A percentile compares a stretch with the other conserved stretches of the same genome.
Evolutionary conservation across 2,113 vertebrate genomes (phyloP).

Genomic region (Epinephelus lanceolatus): DNA sequence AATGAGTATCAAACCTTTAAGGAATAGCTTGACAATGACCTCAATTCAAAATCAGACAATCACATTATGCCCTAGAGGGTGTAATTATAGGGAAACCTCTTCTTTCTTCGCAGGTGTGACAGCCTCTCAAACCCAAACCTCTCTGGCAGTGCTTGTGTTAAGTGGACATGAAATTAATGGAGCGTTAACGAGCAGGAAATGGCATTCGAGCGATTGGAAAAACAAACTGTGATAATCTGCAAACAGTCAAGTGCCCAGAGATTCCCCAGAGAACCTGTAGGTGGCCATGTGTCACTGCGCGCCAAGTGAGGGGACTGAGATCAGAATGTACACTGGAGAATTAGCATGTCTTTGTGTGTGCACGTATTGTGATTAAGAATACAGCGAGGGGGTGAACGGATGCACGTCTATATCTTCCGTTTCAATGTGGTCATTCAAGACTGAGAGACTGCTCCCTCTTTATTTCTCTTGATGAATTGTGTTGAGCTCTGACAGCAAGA

Average conservation of each 20-base stretch:
- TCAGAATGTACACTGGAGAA: slow-evolving; percentile 33
- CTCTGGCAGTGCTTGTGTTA: slow-evolving; percentile 33
- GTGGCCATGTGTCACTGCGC: slow-evolving; percentile 54
- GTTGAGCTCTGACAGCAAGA: slow-evolving; percentile 17
- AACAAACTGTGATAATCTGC: slow-evolving; percentile 61
- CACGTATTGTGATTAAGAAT: slow-evolving; percentile 20
- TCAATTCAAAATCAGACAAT: slow-evolving; percentile 42
- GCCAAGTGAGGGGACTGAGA: slow-evolving; percentile 7
- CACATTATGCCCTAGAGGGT: slow-evolving; percentile 32
- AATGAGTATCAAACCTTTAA: slow-evolving; percentile 4
- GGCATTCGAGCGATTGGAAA: slow-evolving; percentile 55
- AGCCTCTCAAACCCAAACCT: slow-evolving; percentile 36
- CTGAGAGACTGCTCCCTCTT: slow-evolving; percentile 10
- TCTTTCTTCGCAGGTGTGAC: slow-evolving; percentile 46
- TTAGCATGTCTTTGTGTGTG: slow-evolving; percentile 13
- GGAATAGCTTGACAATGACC: slow-evolving; percentile 24
- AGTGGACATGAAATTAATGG: slow-evolving; percentile 70
- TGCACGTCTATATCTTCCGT: background rate
- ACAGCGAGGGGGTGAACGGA: background rate
- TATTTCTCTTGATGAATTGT: slow-evolving; percentile 34
- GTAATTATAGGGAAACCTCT: slow-evolving; percentile 31
- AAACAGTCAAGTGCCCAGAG: slow-evolving; percentile 49
- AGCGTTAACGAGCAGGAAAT: slow-evolving; percentile 73
- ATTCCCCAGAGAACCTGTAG: slow-evolving; percentile 49
- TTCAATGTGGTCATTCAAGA: slow-evolving; percentile 19